Conservation (phyloP, 2,797 vertebrate species). For the Galaxias olidus region DNA sequence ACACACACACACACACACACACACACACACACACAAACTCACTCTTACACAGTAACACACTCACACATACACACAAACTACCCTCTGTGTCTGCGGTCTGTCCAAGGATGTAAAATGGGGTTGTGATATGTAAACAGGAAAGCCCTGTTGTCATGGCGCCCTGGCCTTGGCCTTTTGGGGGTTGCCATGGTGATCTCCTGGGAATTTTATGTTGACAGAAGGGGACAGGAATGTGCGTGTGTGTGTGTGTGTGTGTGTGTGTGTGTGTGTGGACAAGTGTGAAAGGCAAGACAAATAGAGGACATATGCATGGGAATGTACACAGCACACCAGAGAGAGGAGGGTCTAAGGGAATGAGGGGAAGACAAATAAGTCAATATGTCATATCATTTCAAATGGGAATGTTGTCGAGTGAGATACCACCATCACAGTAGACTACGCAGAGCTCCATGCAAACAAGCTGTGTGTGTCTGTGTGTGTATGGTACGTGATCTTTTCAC, state of each 20-base stretch:
- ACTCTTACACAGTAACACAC: slow-evolving; percentile 9
- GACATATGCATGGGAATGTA: slow-evolving; percentile 45
- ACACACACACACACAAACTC: slow-evolving; percentile 19
- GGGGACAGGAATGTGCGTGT: slow-evolving; percentile 32
- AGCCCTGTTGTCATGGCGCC: slow-evolving; percentile 42
- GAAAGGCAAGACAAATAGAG: slow-evolving; percentile 37
- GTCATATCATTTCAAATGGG: too few species aligned
- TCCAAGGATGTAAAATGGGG: slow-evolving; percentile 9
- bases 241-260: slow-evolving; percentile 26
- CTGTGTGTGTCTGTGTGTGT: background rate
- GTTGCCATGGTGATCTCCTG: slow-evolving; percentile 40
- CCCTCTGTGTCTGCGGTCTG: slow-evolving; percentile 3
- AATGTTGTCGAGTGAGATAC: too few species aligned
- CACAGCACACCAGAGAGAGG: slow-evolving; percentile 21
- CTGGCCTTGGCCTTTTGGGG: slow-evolving; percentile 26
- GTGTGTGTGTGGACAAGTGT: slow-evolving; percentile 13
- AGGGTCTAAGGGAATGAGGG: background rate
- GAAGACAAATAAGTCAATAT: too few species aligned
- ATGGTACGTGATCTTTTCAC: too few species aligned
- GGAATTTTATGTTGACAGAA: slow-evolving; percentile 35
- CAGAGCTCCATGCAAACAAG: too few species aligned
- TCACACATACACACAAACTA: slow-evolving; percentile 4
- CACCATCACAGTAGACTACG: too few species aligned
- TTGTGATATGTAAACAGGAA: slow-evolving; percentile 25
- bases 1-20: slow-evolving; percentile 4